A percentile compares a stretch with the other conserved stretches of the same genome.
Conservation (phyloP, 2,797 vertebrate genomes). For the Nasua narica region DNA sequence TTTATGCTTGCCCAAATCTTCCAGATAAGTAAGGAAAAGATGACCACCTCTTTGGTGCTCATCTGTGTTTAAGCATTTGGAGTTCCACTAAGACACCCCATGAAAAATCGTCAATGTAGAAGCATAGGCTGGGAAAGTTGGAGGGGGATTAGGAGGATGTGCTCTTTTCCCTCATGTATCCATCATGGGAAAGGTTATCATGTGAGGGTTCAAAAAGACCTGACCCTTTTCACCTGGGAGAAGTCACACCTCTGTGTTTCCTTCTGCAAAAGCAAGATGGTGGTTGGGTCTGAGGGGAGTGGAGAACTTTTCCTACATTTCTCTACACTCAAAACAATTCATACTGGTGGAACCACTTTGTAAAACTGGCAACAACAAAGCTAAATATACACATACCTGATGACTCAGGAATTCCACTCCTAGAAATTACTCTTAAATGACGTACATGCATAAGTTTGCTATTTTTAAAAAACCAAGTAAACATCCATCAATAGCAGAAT, state of each 20-base stretch:
- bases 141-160: not conserved
- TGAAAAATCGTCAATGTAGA: not conserved
- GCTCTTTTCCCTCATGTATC: not conserved
- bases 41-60: not conserved
- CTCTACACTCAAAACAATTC: not conserved
- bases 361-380: not conserved
- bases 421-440: not conserved
- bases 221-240: not conserved
- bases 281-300: rapidly evolving
- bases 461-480: not conserved
- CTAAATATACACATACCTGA: not conserved
- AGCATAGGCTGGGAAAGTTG: not conserved
- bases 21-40: not conserved
- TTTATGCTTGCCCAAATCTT: not conserved
- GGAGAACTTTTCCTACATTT: not conserved
- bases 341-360: not conserved
- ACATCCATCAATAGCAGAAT: not conserved
- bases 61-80: not conserved
- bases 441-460: not conserved
- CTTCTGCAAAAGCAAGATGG: not conserved
- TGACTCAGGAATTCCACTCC: not conserved
- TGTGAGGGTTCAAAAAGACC: not conserved
- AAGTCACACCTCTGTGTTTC: not conserved
- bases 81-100: not conserved
- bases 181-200: not conserved